These are phyloP conservation scores for Erpobdella octoculata DNA, from an alignment of 2,888 invertebrate genomes.

Conservation along the genomic window DNA sequence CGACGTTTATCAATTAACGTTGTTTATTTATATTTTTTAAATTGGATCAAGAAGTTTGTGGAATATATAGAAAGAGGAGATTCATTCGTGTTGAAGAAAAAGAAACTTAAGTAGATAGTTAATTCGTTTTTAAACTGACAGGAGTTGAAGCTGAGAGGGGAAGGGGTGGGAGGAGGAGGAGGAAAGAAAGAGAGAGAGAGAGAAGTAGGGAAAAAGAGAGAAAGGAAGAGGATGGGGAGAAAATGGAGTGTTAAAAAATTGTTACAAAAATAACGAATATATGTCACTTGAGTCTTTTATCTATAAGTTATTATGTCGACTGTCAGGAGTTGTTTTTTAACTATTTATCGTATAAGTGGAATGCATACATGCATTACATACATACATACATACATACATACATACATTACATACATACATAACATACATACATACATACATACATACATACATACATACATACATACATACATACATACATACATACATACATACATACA, in stretches of 20 bases:
- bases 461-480: background rate
- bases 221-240: constrained; percentile 4
- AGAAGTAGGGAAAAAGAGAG: too few species aligned
- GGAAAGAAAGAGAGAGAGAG: constrained; percentile 13
- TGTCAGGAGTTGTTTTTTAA: too few species aligned
- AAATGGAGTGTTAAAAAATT: too few species aligned
- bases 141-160: background rate
- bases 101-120: background rate
- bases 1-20: too few species aligned
- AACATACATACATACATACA: background rate
- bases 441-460: background rate
- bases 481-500: constrained; percentile 1
- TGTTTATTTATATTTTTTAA: background rate
- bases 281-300: too few species aligned
- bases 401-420: too few species aligned
- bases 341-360: too few species aligned
- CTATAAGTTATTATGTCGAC: too few species aligned
- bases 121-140: background rate
- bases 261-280: too few species aligned
- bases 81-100: background rate
- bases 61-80: background rate
- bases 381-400: background rate
- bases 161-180: background rate
- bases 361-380: too few species aligned
- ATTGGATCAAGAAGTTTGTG: background rate